phyloP scores from a whole-genome alignment of 2,113 vertebrate genomes.

The human (Homo sapiens) region DNA sequence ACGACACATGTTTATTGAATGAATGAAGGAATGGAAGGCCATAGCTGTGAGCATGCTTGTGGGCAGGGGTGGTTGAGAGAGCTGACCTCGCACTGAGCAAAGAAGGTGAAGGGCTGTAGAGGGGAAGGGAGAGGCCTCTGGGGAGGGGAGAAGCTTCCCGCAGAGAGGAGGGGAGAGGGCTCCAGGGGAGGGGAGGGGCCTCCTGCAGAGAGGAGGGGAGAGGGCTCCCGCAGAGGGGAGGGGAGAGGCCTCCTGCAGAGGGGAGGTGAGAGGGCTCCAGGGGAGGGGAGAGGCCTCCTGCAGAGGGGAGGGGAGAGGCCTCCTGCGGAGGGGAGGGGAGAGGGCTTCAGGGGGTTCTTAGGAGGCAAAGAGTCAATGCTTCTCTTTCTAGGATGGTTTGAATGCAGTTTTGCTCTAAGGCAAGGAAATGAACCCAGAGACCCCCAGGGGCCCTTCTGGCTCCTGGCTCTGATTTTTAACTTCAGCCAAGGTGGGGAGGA shows the following conservation, averaged over 20 bases:
- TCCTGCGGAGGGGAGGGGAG: no score
- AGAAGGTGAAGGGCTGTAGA: not conserved
- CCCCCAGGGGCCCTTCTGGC: not conserved
- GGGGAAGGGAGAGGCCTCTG: not conserved
- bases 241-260: no score
- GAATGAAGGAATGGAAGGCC: not conserved
- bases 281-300: no score
- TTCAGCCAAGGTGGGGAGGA: fast-evolving
- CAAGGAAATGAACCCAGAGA: not conserved
- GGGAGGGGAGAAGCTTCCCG: not conserved
- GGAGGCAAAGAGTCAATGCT: not conserved
- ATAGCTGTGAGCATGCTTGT: not conserved
- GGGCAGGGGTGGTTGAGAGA: not conserved
- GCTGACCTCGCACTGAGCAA: not conserved
- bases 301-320: no score
- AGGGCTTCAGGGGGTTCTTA: no score
- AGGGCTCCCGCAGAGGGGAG: not conserved
- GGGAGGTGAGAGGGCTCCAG: no score
- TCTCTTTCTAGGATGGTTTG: not conserved
- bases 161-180: not conserved
- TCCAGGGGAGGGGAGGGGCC: no score
- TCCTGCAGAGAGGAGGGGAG: no score
- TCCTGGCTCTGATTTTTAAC: not conserved
- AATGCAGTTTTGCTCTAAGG: not conserved
- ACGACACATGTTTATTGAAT: not conserved